These are phyloP conservation scores for Styela plicata DNA, from an alignment of 23 tunicate genomes.

Conservation along the genomic window DNA sequence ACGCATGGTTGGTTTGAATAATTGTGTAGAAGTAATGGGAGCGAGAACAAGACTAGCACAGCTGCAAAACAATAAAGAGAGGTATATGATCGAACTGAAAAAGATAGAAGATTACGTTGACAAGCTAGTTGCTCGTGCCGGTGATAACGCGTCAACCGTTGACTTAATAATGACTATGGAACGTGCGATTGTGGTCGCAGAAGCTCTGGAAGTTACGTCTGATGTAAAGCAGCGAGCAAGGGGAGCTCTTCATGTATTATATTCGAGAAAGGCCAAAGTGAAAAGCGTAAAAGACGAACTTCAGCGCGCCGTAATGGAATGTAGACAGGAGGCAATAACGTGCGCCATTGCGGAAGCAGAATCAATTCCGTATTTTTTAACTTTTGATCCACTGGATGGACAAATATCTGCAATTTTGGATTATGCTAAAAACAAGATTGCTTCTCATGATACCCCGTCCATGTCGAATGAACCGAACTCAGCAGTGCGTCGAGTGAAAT, in stretches of 20 bases:
- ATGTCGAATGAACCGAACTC: not conserved
- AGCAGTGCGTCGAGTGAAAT: constrained; percentile 17
- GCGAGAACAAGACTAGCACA: constrained; percentile 9
- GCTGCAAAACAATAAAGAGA: not conserved
- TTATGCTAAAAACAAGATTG: constrained; percentile 25
- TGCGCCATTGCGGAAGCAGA: constrained; percentile 43
- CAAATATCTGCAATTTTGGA: constrained; percentile 31
- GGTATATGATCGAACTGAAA: constrained; percentile 2
- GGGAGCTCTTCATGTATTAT: not conserved
- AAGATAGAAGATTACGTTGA: constrained; percentile 29
- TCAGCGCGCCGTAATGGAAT: constrained; percentile 31
- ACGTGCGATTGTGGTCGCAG: constrained; percentile 24
- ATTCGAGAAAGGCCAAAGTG: constrained; percentile 25
- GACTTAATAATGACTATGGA: constrained; percentile 16
- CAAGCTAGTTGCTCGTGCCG: not conserved
- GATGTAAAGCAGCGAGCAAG: not conserved
- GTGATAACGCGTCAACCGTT: constrained; percentile 2
- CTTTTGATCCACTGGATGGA: constrained; percentile 27
- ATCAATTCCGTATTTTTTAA: constrained; percentile 33
- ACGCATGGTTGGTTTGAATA: constrained; percentile 11
- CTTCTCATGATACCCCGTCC: constrained; percentile 1
- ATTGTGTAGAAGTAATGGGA: constrained; percentile 23
- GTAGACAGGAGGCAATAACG: constrained; percentile 43
- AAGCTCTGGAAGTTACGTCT: not conserved
- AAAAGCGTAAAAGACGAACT: constrained; percentile 25